phyloP scores from a whole-genome alignment of 2,113 vertebrate species.

The Scomber japonicus region DNA sequence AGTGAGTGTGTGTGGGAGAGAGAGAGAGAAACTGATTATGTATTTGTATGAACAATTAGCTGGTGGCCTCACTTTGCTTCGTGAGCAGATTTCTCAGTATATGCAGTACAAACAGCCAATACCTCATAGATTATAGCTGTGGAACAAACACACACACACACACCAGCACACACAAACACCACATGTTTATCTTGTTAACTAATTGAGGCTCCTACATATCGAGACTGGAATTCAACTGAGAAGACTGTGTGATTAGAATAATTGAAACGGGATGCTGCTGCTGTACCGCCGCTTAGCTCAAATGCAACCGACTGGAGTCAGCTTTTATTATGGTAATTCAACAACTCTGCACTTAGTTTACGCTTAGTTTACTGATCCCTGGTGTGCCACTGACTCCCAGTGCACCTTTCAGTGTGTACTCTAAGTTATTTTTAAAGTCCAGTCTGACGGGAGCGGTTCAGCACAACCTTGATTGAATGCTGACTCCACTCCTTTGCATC shows the following conservation, averaged over 20 bases:
- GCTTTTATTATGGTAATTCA: conserved; percentile 63
- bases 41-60: not conserved
- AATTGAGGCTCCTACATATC: conserved; percentile 49
- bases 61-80: conserved; percentile 12
- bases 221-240: conserved; percentile 37
- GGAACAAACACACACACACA: not conserved
- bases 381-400: conserved; percentile 44
- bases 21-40: not conserved
- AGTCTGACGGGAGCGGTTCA: conserved; percentile 19
- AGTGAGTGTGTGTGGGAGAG: not conserved
- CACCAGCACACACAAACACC: not conserved
- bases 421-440: conserved; percentile 42
- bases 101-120: not conserved
- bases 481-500: conserved; percentile 57
- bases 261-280: conserved; percentile 38
- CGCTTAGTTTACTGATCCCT: conserved; percentile 43
- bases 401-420: conserved; percentile 32
- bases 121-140: conserved; percentile 26
- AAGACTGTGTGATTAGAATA: conserved; percentile 45
- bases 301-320: conserved; percentile 58
- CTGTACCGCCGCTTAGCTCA: conserved; percentile 18
- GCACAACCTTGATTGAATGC: conserved; percentile 55
- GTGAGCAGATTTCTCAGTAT: conserved; percentile 27
- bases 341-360: conserved; percentile 52
- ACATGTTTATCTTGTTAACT: conserved; percentile 48